These are phyloP conservation scores for Drosophila algonquin DNA, from an alignment of 2,888 invertebrate genomes.

Conservation along the genomic window DNA sequence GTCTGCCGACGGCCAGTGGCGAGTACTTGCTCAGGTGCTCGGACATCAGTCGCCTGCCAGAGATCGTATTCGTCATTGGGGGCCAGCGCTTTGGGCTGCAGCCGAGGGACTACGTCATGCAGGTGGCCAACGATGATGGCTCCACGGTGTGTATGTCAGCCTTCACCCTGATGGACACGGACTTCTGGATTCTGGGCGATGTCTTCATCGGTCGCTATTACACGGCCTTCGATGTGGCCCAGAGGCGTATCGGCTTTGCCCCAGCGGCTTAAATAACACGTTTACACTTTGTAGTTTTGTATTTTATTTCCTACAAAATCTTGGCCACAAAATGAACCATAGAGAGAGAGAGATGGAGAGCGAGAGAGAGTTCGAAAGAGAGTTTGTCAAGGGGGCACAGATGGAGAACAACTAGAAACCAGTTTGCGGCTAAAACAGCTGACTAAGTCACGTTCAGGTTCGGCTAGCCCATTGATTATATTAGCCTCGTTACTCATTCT, in stretches of 20 bases:
- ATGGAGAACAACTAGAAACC: constrained; percentile 16
- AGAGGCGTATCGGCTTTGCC: constrained; percentile 93
- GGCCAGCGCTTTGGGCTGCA: constrained; percentile 89
- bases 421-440: constrained; percentile 34
- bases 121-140: constrained; percentile 21
- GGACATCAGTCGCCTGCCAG: constrained; percentile 89
- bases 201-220: constrained; percentile 97
- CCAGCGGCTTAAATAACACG: constrained; percentile 15
- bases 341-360: constrained; percentile 14
- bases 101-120: constrained; percentile 90
- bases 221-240: constrained; percentile 94
- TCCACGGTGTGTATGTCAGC: constrained; percentile 32
- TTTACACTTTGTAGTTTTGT: background rate
- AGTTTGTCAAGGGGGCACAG: background rate
- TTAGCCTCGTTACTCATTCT: background rate
- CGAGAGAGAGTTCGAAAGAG: constrained; percentile 3
- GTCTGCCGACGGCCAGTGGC: constrained; percentile 87
- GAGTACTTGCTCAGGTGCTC: constrained; percentile 92
- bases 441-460: constrained; percentile 33
- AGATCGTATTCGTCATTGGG: constrained; percentile 89
- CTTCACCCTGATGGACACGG: constrained; percentile 35
- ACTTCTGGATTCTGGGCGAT: constrained; percentile 89
- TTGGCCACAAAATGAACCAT: constrained; percentile 8
- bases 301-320: constrained; percentile 18
- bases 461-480: constrained; percentile 23